phyloP scores from a whole-genome alignment of 2,888 invertebrate species.

The Polydesmus complanatus region DNA sequence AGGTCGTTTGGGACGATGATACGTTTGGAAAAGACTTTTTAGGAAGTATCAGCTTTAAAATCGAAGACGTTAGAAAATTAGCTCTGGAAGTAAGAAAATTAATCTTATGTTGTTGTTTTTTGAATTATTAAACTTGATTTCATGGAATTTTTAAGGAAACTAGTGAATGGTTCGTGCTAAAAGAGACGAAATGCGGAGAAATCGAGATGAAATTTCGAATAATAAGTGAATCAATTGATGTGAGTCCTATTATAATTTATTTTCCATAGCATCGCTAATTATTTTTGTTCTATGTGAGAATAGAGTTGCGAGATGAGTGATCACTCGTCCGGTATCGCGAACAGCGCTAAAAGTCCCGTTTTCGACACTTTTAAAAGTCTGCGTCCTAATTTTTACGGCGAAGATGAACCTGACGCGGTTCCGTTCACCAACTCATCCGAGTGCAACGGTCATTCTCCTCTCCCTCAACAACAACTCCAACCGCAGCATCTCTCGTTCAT shows the following conservation, averaged over 20 bases:
- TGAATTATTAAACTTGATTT: too few species aligned
- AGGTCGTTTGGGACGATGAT: constrained; percentile 42
- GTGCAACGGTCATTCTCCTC: not conserved
- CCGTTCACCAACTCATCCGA: not conserved
- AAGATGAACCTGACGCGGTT: not conserved
- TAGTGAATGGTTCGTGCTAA: constrained; percentile 35
- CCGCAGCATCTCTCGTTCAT: not conserved
- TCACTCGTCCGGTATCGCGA: not conserved
- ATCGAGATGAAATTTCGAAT: constrained; percentile 37
- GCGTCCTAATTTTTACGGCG: not conserved
- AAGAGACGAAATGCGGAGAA: constrained; percentile 37
- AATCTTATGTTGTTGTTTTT: not conserved
- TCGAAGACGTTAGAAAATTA: constrained; percentile 37
- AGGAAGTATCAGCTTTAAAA: constrained; percentile 36
- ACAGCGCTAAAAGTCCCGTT: not conserved
- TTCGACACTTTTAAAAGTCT: not conserved
- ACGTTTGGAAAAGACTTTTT: constrained; percentile 41
- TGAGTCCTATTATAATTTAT: not conserved
- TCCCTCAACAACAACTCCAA: not conserved
- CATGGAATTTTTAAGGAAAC: too few species aligned
- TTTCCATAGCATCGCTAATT: too few species aligned
- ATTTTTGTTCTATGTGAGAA: too few species aligned
- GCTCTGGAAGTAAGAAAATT: constrained; percentile 26
- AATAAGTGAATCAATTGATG: constrained; percentile 29
- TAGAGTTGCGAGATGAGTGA: not conserved